These are phyloP conservation scores for Apodemus speciosus DNA, from an alignment of 2,113 vertebrate genomes.

Conservation along the genomic window DNA sequence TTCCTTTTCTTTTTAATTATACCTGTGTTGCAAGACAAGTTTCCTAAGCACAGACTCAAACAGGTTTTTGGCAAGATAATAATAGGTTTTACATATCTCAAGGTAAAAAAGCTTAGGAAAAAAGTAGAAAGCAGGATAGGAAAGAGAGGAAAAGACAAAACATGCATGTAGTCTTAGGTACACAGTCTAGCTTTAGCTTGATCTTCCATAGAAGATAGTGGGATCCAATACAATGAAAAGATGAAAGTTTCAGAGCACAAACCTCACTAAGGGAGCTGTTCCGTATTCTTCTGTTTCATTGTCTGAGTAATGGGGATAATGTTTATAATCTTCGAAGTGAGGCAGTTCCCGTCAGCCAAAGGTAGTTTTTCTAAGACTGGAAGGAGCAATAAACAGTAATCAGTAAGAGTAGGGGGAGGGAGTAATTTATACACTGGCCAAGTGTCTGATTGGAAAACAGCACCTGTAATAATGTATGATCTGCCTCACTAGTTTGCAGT, in stretches of 20 bases:
- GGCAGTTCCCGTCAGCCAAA: neutral
- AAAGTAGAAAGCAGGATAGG: neutral
- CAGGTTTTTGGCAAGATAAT: neutral
- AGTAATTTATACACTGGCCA: neutral
- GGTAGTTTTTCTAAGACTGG: neutral
- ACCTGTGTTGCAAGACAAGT: neutral
- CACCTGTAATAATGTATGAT: neutral
- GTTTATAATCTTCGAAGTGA: neutral
- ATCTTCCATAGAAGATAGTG: neutral
- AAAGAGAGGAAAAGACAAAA: neutral
- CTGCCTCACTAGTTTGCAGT: neutral
- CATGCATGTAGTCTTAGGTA: neutral
- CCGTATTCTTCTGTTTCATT: neutral
- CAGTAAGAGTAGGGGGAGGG: neutral
- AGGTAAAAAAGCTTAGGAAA: neutral
- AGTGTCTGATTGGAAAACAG: neutral
- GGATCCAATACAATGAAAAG: fast-evolving
- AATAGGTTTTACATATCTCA: neutral
- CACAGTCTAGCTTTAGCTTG: neutral
- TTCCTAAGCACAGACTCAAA: neutral
- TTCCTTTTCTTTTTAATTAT: conserved; percentile 7
- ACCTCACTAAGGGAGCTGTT: neutral
- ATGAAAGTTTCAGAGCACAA: neutral
- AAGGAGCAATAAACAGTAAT: neutral
- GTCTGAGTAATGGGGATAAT: neutral